Evolutionary conservation across 2,888 invertebrate species (phyloP), one percentile per base, ranked within the genome.

Genomic region (Acanthopleura granulata): DNA sequence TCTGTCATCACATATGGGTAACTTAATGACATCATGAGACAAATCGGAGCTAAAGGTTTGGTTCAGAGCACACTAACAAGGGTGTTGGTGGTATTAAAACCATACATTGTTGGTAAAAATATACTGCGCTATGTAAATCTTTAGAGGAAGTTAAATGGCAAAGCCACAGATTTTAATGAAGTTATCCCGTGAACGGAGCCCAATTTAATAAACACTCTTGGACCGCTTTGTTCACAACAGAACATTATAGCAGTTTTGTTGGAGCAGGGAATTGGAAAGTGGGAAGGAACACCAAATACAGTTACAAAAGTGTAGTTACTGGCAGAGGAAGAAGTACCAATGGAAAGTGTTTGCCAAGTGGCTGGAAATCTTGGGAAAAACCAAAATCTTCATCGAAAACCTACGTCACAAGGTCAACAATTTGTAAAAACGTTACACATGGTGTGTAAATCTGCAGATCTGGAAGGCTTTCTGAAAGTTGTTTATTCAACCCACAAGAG

Each of bases 31-130:
- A 18, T 51, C 14, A 51, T 51, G 14, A 18, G 18, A 18, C 51
- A 18, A 18, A 51, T 51, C 18, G 18, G 18, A 15, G 51, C 14
- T 51, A 51, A 51, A 51, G 18, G 51, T 51, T 62, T 62, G 25
- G 25, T n/a, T 22, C 62, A 62, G 62, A 15, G 25, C 62, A 62
- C 62, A 62, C 25, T 62, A 62, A 62, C 62, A n/a, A 15, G 25
- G n/a, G 12, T 62, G n/a, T n/a, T n/a, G n/a, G n/a, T n/a, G n/a
- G n/a, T n/a, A n/a, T n/a, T n/a, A n/a, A n/a, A n/a, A n/a, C 62
- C 62, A 62, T 12, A 62, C n/a, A n/a, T 22, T 18, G 22, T 18
- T 12, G 12, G 14, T 22, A 22, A 62, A 12, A 22, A 22, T 62
- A 62, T 62, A 14, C 25, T 22, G 15, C 15, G 12, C 12, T 62